Evolutionary conservation across 2,797 vertebrate species (phyloP).

Genomic region (Microhierax caerulescens): DNA sequence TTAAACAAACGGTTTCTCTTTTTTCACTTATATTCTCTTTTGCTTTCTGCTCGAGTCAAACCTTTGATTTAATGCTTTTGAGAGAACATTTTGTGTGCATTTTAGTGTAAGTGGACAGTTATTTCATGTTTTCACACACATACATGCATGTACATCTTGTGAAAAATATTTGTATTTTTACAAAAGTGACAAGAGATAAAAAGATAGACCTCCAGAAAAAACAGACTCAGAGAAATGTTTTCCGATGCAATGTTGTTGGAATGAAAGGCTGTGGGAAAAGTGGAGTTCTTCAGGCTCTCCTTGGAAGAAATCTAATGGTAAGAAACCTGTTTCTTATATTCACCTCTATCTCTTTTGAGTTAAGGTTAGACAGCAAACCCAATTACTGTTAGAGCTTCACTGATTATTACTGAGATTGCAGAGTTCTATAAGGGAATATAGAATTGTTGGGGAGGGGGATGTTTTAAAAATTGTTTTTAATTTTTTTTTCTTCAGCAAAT

Average conservation of each 20-base stretch:
- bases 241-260: conserved; percentile 92
- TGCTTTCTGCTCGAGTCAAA: neutral
- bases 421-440: neutral
- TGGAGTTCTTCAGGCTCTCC: conserved; percentile 91
- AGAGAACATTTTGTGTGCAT: neutral
- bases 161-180: neutral
- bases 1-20: neutral
- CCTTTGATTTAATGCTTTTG: neutral
- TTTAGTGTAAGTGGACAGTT: neutral
- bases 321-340: conserved; percentile 30
- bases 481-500: neutral
- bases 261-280: conserved; percentile 88
- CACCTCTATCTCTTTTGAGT: neutral
- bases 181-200: conserved; percentile 93
- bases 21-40: neutral
- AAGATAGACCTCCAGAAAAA: conserved; percentile 98
- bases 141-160: neutral
- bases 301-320: conserved; percentile 89
- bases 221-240: conserved; percentile 96
- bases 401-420: neutral
- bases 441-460: neutral
- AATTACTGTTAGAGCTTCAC: neutral
- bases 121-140: neutral
- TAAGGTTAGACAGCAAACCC: neutral
- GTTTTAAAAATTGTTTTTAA: neutral